A percentile compares a stretch with the other conserved stretches of the same genome.
These are phyloP conservation scores for Dipodomys ordii DNA, from an alignment of 2,113 vertebrate species.

Conservation along the genomic window DNA sequence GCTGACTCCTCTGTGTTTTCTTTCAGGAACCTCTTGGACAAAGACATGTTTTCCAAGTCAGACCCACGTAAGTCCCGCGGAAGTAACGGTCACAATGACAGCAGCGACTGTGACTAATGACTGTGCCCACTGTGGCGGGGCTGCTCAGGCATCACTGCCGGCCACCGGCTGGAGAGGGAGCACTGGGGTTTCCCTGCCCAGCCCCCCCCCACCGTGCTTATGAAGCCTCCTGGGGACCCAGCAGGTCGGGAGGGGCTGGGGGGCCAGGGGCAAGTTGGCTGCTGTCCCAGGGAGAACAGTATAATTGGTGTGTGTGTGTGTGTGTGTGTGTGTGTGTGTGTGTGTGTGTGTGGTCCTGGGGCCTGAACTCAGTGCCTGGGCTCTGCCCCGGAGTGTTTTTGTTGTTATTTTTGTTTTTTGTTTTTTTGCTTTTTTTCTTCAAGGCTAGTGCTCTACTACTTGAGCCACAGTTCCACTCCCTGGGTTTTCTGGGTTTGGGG, in stretches of 20 bases:
- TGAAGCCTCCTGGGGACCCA: not conserved
- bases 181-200: not conserved
- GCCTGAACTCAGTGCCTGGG: too few species aligned
- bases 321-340: too few species aligned
- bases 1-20: conserved; percentile 58
- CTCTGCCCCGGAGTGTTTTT: too few species aligned
- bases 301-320: too few species aligned
- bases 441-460: too few species aligned
- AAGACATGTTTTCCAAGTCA: conserved; percentile 98
- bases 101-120: fast-evolving
- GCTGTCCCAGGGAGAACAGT: not conserved
- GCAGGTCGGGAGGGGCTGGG: not conserved
- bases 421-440: too few species aligned
- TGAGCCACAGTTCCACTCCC: too few species aligned
- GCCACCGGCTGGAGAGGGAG: not conserved
- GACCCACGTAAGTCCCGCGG: conserved; percentile 93
- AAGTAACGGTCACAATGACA: not conserved
- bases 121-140: fast-evolving
- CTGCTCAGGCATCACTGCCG: not conserved
- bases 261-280: not conserved
- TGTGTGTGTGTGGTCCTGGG: too few species aligned
- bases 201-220: fast-evolving
- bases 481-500: too few species aligned
- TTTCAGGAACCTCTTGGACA: conserved; percentile 95
- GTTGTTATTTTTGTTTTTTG: too few species aligned